Percentiles rank a stretch among this genome's conserved stretches.
Evolutionary conservation across 2,797 vertebrate species (phyloP).

Genomic region (Semotilus atromaculatus): DNA sequence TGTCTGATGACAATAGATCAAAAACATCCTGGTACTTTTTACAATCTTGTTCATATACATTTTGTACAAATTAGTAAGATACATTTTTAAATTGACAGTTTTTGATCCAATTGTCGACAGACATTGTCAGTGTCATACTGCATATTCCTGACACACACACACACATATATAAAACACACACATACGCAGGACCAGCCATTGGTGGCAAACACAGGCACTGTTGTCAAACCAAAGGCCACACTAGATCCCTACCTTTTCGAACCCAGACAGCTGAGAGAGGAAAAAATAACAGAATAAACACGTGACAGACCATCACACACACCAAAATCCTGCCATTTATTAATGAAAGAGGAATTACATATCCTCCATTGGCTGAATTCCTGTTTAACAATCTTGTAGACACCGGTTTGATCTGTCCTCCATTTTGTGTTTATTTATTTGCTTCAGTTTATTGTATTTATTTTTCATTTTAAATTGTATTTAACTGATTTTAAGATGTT

Average conservation of each 20-base stretch:
- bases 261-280: slow-evolving; percentile 87
- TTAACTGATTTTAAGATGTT: not conserved
- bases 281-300: slow-evolving; percentile 79
- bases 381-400: not conserved
- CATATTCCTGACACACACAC: slow-evolving; percentile 34
- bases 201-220: slow-evolving; percentile 66
- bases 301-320: slow-evolving; percentile 68
- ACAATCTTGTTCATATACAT: not conserved
- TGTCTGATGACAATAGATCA: slow-evolving; percentile 45
- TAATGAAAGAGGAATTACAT: not conserved
- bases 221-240: slow-evolving; percentile 69
- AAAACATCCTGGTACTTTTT: slow-evolving; percentile 32
- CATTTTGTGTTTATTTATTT: not conserved
- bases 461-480: not conserved
- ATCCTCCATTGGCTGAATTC: not conserved
- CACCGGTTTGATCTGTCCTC: not conserved
- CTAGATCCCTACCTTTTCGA: slow-evolving; percentile 84
- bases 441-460: not conserved
- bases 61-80: not conserved
- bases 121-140: slow-evolving; percentile 11
- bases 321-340: slow-evolving; percentile 32
- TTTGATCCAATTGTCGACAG: slow-evolving; percentile 49
- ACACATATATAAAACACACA: slow-evolving; percentile 25
- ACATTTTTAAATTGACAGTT: not conserved
- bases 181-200: slow-evolving; percentile 48